phyloP scores from a whole-genome alignment of 2,113 vertebrate species.

The Empidonax traillii region DNA sequence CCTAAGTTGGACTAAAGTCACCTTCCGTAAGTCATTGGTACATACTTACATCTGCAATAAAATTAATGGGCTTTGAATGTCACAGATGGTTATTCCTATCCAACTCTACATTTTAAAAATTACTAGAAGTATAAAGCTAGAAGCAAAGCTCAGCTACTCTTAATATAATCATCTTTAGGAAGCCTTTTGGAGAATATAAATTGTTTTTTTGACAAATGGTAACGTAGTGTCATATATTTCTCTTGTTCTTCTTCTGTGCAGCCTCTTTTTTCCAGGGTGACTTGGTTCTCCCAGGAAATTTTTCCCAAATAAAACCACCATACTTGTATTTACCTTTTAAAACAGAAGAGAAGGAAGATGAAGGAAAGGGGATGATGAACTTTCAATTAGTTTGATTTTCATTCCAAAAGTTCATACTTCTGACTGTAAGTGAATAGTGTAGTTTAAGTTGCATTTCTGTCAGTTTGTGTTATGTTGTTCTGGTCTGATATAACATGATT shows the following conservation, averaged over 20 bases:
- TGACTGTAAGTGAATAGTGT: not conserved
- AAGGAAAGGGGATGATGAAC: not conserved
- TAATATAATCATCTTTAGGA: not conserved
- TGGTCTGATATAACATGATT: not conserved
- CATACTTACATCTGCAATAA: not conserved
- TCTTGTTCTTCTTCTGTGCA: not conserved
- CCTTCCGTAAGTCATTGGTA: not conserved
- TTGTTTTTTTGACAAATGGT: not conserved
- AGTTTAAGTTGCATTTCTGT: not conserved
- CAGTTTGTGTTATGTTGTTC: not conserved
- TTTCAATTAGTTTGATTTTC: not conserved
- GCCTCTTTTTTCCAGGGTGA: not conserved
- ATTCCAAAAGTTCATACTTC: not conserved
- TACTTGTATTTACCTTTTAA: not conserved
- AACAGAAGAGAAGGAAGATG: not conserved
- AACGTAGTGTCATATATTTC: not conserved
- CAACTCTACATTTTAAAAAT: not conserved
- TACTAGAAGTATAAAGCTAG: not conserved
- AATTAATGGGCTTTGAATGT: not conserved
- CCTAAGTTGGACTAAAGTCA: not conserved
- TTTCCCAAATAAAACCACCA: not conserved
- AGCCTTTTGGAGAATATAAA: not conserved
- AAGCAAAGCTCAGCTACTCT: not conserved
- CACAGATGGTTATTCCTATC: not conserved
- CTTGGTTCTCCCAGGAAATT: not conserved